A percentile compares a stretch with the other conserved stretches of the same genome.
Evolutionary conservation across 1,140 invertebrate genomes (phyloP).

Genomic region (Bursaphelenchus mucronatus): DNA sequence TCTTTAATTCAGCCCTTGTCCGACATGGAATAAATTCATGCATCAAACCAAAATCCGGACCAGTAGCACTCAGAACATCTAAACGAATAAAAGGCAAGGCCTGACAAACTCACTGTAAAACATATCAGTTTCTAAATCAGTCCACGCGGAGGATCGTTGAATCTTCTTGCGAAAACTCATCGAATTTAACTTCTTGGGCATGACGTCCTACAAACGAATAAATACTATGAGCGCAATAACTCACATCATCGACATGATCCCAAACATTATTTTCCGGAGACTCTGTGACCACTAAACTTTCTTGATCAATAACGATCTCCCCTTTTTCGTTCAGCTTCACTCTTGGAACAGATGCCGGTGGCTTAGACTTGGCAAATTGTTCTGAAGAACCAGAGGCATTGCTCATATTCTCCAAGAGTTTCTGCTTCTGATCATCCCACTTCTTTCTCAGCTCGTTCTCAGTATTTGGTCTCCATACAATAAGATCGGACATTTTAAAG

Average conservation of each 20-base stretch:
- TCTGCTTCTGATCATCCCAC: constrained; percentile 32
- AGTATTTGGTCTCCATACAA: constrained; percentile 37
- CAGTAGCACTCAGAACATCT: constrained; percentile 40
- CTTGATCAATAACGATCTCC: constrained; percentile 43
- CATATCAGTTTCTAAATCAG: constrained; percentile 39
- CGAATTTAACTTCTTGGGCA: constrained; percentile 41
- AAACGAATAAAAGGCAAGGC: constrained; percentile 16
- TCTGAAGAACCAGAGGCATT: constrained; percentile 7
- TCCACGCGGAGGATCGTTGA: constrained; percentile 24
- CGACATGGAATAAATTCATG: constrained; percentile 44
- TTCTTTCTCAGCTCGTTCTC: constrained; percentile 43
- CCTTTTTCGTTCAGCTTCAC: constrained; percentile 43
- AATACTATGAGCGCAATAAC: constrained; percentile 13
- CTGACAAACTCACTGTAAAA: constrained; percentile 31
- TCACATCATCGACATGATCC: constrained; percentile 45
- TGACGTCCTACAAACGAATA: constrained; percentile 29
- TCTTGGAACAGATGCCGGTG: constrained; percentile 12
- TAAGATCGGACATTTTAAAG: constrained; percentile 45
- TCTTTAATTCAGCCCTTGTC: constrained; percentile 38
- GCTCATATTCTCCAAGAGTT: constrained; percentile 24
- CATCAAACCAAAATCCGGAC: constrained; percentile 45
- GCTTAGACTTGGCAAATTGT: constrained; percentile 10
- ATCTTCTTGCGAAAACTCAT: constrained; percentile 38
- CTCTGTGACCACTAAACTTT: constrained; percentile 35
- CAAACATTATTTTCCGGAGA: constrained; percentile 30